A percentile compares a stretch with the other conserved stretches of the same genome.
Evolutionary conservation across 2,797 vertebrate species (phyloP).

Genomic region (Anniella stebbinsi): DNA sequence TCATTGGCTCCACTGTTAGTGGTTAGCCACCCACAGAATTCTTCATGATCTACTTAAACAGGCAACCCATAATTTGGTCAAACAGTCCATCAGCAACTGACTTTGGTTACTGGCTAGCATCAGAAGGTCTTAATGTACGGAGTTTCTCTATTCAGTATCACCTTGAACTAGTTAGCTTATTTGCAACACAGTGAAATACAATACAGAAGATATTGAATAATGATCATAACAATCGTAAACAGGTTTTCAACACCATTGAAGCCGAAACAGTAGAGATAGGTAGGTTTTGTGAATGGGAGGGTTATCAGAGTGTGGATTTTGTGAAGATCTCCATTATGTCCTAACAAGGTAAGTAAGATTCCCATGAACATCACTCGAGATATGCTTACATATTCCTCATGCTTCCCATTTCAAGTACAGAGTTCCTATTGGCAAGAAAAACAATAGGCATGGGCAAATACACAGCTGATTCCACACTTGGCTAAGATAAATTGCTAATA

Average conservation of each 20-base stretch:
- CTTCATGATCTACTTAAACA: not conserved
- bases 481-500: slow-evolving; percentile 34
- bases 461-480: not conserved
- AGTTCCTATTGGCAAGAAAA: slow-evolving; percentile 1
- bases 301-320: not conserved
- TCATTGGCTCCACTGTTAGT: not conserved
- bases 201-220: not conserved
- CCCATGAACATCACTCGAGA: not conserved
- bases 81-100: not conserved
- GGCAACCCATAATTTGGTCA: not conserved
- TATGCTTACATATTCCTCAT: not conserved
- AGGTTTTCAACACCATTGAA: not conserved
- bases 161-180: not conserved
- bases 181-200: not conserved
- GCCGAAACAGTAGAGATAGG: not conserved
- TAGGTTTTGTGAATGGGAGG: not conserved
- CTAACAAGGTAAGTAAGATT: not conserved
- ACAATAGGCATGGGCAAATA: not conserved
- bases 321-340: not conserved
- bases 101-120: not conserved
- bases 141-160: not conserved
- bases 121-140: not conserved
- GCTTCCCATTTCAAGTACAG: not conserved
- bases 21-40: not conserved
- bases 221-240: not conserved